A percentile compares a stretch with the other conserved stretches of the same genome.
Evolutionary conservation across 2,888 invertebrate species (phyloP).

Genomic region (Synergus laeviventris): DNA sequence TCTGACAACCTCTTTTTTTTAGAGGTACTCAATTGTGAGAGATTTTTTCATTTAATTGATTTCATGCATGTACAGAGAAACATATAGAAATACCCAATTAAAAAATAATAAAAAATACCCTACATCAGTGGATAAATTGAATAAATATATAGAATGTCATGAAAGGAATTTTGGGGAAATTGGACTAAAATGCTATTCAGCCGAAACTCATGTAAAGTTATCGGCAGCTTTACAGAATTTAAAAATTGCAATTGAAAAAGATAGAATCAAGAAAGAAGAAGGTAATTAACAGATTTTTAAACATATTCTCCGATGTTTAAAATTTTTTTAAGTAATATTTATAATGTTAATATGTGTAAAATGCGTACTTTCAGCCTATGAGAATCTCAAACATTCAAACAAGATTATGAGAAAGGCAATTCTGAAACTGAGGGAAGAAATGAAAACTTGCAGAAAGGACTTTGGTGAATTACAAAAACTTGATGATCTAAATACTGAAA

Average conservation of each 20-base stretch:
- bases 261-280: slow-evolving; percentile 15
- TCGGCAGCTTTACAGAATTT: slow-evolving; percentile 17
- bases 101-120: background rate
- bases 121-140: background rate
- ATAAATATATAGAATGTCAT: slow-evolving; percentile 4
- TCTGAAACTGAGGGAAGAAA: background rate
- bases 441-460: background rate
- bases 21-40: background rate
- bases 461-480: background rate
- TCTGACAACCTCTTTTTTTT: background rate
- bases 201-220: background rate
- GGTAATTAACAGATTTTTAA: background rate
- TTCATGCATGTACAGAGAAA: slow-evolving; percentile 6
- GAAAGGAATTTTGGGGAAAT: slow-evolving; percentile 5
- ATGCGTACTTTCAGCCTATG: background rate
- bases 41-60: background rate
- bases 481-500: slow-evolving; percentile 11
- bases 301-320: background rate
- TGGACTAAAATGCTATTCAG: background rate
- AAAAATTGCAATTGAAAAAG: slow-evolving; percentile 20
- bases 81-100: background rate
- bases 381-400: slow-evolving; percentile 4
- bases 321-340: background rate
- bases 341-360: background rate
- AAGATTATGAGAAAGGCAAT: slow-evolving; percentile 13